phyloP scores from a whole-genome alignment of 2,797 vertebrate species.

The Macropodus opercularis region DNA sequence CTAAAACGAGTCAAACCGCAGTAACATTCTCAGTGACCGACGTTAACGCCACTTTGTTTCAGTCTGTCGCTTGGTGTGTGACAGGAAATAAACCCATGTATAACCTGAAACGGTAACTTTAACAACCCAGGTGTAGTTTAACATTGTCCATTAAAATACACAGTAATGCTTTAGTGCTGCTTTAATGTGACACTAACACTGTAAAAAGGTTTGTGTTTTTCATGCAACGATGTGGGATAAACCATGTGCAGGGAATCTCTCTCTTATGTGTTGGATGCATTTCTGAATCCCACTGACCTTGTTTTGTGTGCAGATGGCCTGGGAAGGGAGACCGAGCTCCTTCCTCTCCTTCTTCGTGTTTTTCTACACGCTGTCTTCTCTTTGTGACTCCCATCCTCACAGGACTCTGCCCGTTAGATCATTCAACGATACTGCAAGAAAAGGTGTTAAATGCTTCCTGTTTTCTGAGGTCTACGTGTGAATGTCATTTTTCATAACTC shows the following conservation, averaged over 20 bases:
- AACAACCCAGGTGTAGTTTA: not conserved
- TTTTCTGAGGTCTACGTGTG: no score
- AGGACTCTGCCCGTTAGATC: conserved; percentile 6
- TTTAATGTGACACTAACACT: no score
- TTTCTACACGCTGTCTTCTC: conserved; percentile 14
- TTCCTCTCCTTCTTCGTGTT: conserved; percentile 14
- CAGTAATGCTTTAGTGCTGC: not conserved
- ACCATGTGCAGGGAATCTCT: not conserved
- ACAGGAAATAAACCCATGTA: no score
- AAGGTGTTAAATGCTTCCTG: conserved; percentile 31
- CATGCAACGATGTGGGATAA: not conserved
- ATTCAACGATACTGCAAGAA: conserved; percentile 26
- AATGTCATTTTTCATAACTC: no score
- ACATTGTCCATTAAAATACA: not conserved
- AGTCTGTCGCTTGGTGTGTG: no score
- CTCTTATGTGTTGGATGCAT: not conserved
- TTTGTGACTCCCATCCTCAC: conserved; percentile 33
- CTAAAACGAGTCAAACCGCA: no score
- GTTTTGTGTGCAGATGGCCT: conserved; percentile 55
- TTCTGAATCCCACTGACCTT: not conserved
- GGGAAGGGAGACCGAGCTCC: not conserved
- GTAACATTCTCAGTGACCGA: no score
- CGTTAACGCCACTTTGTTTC: no score
- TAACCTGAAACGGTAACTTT: no score
- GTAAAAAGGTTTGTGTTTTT: not conserved